These are phyloP conservation scores for Pollenia griseotomentosa DNA, from an alignment of 2,888 invertebrate genomes.

Conservation along the genomic window DNA sequence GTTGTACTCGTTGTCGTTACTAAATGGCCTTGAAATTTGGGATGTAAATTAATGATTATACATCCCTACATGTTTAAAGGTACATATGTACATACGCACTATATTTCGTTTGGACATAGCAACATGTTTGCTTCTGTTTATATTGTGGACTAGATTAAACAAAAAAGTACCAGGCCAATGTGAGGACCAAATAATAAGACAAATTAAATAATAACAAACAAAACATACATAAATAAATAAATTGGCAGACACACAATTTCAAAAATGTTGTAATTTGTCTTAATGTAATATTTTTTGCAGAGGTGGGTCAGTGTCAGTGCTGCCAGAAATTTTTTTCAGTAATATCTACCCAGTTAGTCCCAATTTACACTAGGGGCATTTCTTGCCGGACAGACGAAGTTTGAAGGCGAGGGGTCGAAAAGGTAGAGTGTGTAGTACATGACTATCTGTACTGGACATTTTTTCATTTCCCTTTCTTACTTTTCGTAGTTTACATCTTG, in stretches of 20 bases:
- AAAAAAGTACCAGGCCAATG: slow-evolving; percentile 23
- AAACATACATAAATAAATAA: slow-evolving; percentile 22
- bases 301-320: not conserved
- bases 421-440: no score
- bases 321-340: no score
- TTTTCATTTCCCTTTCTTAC: no score
- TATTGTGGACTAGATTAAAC: slow-evolving; percentile 19
- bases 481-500: no score
- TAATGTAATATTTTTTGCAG: slow-evolving; percentile 45
- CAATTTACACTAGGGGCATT: no score
- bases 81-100: not conserved
- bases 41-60: slow-evolving; percentile 29
- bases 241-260: slow-evolving; percentile 65
- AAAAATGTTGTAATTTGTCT: slow-evolving; percentile 58
- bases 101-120: not conserved
- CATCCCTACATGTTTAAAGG: not conserved
- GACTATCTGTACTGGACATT: no score
- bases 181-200: slow-evolving; percentile 21
- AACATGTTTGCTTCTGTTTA: not conserved
- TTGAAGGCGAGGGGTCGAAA: no score
- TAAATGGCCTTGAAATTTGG: slow-evolving; percentile 56
- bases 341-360: no score
- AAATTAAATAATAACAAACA: slow-evolving; percentile 24
- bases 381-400: no score
- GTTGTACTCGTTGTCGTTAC: slow-evolving; percentile 18